phyloP scores from a whole-genome alignment of 2,797 vertebrate genomes.

The Syngnathus acus region DNA sequence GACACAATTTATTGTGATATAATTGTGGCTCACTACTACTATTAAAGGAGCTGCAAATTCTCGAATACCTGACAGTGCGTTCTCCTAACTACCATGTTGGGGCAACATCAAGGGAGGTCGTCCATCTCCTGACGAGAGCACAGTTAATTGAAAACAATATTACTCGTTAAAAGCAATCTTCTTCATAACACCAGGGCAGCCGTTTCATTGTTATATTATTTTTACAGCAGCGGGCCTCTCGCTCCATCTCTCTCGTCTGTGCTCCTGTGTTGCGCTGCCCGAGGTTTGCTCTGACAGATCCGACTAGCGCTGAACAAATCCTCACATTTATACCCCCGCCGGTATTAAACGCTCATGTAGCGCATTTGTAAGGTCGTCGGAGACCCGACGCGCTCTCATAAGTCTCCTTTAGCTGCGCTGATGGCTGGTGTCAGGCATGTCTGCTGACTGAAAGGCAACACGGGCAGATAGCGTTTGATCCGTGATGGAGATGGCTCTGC shows the following conservation, averaged over 20 bases:
- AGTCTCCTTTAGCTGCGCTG: conserved; percentile 70
- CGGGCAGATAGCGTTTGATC: conserved; percentile 70
- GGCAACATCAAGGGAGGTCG: conserved; percentile 53
- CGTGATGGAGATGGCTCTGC: conserved; percentile 73
- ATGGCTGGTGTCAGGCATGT: conserved; percentile 72
- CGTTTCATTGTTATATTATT: conserved; percentile 48
- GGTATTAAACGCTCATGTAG: conserved; percentile 62
- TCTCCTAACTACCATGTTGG: conserved; percentile 56
- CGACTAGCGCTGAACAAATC: conserved; percentile 53
- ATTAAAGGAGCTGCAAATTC: conserved; percentile 57
- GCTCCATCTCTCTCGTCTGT: conserved; percentile 1
- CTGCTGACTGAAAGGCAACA: conserved; percentile 69
- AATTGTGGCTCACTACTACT: conserved; percentile 32
- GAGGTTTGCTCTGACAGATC: conserved; percentile 53
- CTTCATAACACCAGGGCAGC: conserved; percentile 30
- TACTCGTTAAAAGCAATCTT: conserved; percentile 39
- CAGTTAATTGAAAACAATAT: conserved; percentile 59
- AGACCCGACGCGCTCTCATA: conserved; percentile 64
- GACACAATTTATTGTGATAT: not conserved
- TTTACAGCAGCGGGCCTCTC: conserved; percentile 22
- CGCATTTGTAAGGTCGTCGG: conserved; percentile 63
- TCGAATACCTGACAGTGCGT: conserved; percentile 64
- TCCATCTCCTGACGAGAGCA: conserved; percentile 56
- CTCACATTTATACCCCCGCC: conserved; percentile 57
- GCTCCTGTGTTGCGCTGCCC: conserved; percentile 16